A percentile compares a stretch with the other conserved stretches of the same genome.
phyloP scores from a whole-genome alignment of 2,797 vertebrate species.

The Siniperca scherzeri region DNA sequence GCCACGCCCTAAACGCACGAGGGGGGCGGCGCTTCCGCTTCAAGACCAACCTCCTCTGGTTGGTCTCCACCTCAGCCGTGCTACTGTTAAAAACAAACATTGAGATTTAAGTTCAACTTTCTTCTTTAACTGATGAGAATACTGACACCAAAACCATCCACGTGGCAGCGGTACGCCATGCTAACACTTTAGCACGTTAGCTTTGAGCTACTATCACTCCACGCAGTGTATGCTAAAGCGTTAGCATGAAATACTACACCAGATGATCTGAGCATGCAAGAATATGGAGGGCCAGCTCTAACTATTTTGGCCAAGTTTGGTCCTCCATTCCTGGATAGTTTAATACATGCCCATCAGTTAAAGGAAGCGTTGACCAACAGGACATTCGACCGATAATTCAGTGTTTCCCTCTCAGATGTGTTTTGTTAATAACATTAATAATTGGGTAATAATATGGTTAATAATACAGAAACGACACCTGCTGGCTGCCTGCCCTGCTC shows the following conservation, averaged over 20 bases:
- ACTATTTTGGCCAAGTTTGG: background rate
- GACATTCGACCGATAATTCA: conserved; percentile 3
- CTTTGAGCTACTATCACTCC: background rate
- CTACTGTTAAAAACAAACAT: conserved; percentile 44
- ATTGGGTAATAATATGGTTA: conserved; percentile 42
- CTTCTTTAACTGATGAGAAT: conserved; percentile 32
- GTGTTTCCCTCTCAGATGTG: conserved; percentile 32
- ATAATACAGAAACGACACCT: conserved; percentile 41
- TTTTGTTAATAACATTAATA: conserved; percentile 54
- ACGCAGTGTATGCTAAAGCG: background rate
- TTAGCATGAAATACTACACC: conserved; percentile 13
- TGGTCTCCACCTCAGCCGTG: conserved; percentile 17
- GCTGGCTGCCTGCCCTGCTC: conserved; percentile 16
- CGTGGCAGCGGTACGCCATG: background rate
- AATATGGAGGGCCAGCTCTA: rapidly evolving
- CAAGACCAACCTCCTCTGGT: conserved; percentile 9
- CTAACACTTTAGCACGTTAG: conserved; percentile 36
- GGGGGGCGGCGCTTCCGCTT: conserved; percentile 15
- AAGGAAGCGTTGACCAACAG: conserved; percentile 4
- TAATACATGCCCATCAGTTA: conserved; percentile 15
- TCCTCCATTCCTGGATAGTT: background rate
- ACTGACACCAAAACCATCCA: background rate
- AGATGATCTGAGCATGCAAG: background rate
- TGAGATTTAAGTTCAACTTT: conserved; percentile 24
- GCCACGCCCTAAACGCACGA: background rate